Base-by-base conservation (phyloP, 2,888 invertebrate species). In the Anagyrus pseudococci region DNA sequence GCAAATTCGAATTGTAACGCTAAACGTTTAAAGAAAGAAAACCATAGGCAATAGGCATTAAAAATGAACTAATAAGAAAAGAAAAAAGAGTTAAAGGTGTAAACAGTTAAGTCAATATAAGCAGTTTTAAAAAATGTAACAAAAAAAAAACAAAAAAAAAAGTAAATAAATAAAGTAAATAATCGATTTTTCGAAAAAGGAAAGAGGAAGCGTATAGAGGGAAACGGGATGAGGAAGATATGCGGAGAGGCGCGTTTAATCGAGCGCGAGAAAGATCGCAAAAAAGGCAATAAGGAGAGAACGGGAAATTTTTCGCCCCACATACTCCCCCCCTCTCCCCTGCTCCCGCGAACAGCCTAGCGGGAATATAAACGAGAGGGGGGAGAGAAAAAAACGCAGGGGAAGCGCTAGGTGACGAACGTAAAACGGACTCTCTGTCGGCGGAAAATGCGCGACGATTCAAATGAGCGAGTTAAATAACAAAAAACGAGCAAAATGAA, bases 21-120 rank as follows among this genome's bases (percentile, higher is more conserved):
- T 62, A 62, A 58, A 59, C n/a, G n/a, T n/a, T n/a, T n/a, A n/a
- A n/a, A n/a, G n/a, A n/a, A n/a, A n/a, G n/a, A n/a, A n/a, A n/a
- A n/a, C n/a, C n/a, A 66, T 66, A 66, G 66, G 62, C 62, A 66
- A 66, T 66, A 66, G 66, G 59, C 66, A 66, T 66, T 53, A 48
- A 20, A 43, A 58, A n/a, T n/a, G n/a, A 56, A 54, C 46, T 58
- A 65, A 65, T 65, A 61, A 65, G 58, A 48, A 61, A 33, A 44
- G 46, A 54, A 43, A 58, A 59, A 49, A 25, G 40, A 29, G 41
- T 44, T 56, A 59, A 49, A 47, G 48, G 25, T 60, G 55, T 62
- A 62, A 62, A 62, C 66, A 53, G 52, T 26, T 66, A 66, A 66
- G 65, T 66, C 62, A 62, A 62, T 66, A 61, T 55, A 66, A 58